These are phyloP conservation scores for Urechis unicinctus DNA, from an alignment of 2,888 invertebrate species.

Conservation along the genomic window DNA sequence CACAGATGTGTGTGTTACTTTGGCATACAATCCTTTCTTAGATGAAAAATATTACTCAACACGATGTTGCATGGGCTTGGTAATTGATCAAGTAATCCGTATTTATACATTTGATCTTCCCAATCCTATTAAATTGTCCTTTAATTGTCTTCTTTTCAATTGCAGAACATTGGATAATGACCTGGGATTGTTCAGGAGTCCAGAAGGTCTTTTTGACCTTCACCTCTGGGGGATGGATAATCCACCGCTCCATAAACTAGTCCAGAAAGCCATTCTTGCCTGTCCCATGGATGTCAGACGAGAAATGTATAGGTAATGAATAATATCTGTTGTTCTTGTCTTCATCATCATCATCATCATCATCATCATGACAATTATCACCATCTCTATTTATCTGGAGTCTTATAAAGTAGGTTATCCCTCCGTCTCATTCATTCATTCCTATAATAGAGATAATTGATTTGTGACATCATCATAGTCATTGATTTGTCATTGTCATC, in stretches of 20 bases:
- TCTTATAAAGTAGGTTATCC: not conserved
- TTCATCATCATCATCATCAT: not conserved
- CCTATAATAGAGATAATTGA: too few relatives aligned
- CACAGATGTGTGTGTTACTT: too few relatives aligned
- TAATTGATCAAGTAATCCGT: too few relatives aligned
- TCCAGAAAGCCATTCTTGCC: conserved; percentile 56
- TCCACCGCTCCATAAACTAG: conserved; percentile 55
- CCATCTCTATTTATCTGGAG: not conserved
- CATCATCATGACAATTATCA: not conserved
- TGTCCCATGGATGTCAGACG: conserved; percentile 59
- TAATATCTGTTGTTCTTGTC: not conserved
- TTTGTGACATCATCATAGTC: too few relatives aligned
- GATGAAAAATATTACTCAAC: too few relatives aligned
- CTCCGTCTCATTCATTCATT: too few relatives aligned
- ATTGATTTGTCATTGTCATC: too few relatives aligned
- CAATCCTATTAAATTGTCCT: too few relatives aligned
- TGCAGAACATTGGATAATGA: conserved; percentile 49
- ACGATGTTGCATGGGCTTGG: too few relatives aligned
- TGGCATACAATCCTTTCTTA: too few relatives aligned
- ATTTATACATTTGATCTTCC: too few relatives aligned
- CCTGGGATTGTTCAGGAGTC: conserved; percentile 50
- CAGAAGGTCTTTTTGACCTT: conserved; percentile 56
- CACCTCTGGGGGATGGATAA: conserved; percentile 57
- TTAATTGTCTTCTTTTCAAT: too few relatives aligned
- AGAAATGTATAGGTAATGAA: conserved; percentile 54